A percentile compares a stretch with the other conserved stretches of the same genome.
These are phyloP conservation scores for Heliconius aoede DNA, from an alignment of 2,888 invertebrate species.

Conservation along the genomic window DNA sequence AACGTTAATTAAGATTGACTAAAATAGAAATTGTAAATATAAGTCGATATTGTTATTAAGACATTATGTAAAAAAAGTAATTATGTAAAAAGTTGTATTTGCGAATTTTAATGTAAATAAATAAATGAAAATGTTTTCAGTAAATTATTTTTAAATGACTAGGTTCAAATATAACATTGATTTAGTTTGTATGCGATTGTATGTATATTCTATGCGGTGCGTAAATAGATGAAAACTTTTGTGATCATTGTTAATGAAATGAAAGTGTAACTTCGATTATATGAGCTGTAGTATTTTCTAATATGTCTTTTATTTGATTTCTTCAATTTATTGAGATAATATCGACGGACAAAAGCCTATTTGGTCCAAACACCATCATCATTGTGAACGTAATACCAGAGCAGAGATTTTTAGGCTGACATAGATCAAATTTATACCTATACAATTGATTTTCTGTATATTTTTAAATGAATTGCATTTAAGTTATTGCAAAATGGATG, in stretches of 20 bases:
- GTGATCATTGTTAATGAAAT: slow-evolving; percentile 82
- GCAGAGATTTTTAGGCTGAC: no score
- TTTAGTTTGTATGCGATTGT: slow-evolving; percentile 72
- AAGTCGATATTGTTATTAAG: slow-evolving; percentile 63
- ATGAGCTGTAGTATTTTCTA: slow-evolving; percentile 83
- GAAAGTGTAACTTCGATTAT: slow-evolving; percentile 83
- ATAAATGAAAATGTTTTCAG: slow-evolving; percentile 65
- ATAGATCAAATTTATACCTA: no score
- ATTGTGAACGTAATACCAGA: no score
- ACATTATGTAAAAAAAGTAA: slow-evolving; percentile 60
- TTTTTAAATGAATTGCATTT: no score
- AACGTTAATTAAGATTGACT: slow-evolving; percentile 75
- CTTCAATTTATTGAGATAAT: no score
- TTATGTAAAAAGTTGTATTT: slow-evolving; percentile 78
- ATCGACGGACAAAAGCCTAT: no score
- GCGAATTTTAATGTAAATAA: slow-evolving; percentile 79
- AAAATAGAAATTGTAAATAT: slow-evolving; percentile 61
- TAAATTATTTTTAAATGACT: slow-evolving; percentile 74
- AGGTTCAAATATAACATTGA: slow-evolving; percentile 66
- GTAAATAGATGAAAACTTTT: slow-evolving; percentile 75
- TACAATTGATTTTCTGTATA: no score
- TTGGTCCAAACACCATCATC: no score
- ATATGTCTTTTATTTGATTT: slow-evolving; percentile 61
- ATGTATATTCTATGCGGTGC: slow-evolving; percentile 79
- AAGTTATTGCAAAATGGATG: no score